Evolutionary conservation across 1,140 invertebrate species (phyloP), one percentile per base, ranked within the genome.

Genomic region (Liolophura sinensis): DNA sequence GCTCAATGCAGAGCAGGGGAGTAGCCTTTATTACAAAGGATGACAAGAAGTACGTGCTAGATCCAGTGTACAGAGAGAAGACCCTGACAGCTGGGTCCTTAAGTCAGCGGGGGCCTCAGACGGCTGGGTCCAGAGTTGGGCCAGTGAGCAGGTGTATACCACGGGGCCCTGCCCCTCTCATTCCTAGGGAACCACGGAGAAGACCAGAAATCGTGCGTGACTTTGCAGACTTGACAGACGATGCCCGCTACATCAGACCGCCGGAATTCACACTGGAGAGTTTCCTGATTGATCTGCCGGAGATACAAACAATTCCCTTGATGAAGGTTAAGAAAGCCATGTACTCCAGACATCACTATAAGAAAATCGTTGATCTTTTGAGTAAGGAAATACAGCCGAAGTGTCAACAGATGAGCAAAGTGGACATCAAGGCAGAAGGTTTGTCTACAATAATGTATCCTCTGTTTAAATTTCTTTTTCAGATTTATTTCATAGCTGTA

Each of bases 211-310:
- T 78, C n/a, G 31, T 70, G 12, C 59, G 71, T 59, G 65, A 71
- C 59, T 74, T 69, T 52, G n/a, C 57, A 7, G 75, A 76, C 40
- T 58, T 68, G 54, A 60, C 69, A 18, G 78, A 80, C 69, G 81
- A 82, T 61, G 67, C 73, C 1, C 63, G 73, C 31, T 82, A 75
- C 60, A 75, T 73, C 62, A 52, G 75, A 18, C 78, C 75, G n/a
- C 79, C 79, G 52, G 72, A 73, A 31, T 82, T 83, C 67, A 82
- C 75, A 20, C 59, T 82, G 50, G 76, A 83, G 58, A 74, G 79
- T 60, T 83, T 82, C 70, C 27, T 82, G 31, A 64, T 72, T 20
- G 61, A 74, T 40, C 57, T 80, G 4, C 73, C 78, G 11, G 71
- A 78, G 25, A 61, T 66, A 12, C 65, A 68, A 22, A 73, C 67